Percentiles rank a stretch among this genome's conserved stretches.
phyloP scores from a whole-genome alignment of 2,888 invertebrate species.

The Busseola fusca region DNA sequence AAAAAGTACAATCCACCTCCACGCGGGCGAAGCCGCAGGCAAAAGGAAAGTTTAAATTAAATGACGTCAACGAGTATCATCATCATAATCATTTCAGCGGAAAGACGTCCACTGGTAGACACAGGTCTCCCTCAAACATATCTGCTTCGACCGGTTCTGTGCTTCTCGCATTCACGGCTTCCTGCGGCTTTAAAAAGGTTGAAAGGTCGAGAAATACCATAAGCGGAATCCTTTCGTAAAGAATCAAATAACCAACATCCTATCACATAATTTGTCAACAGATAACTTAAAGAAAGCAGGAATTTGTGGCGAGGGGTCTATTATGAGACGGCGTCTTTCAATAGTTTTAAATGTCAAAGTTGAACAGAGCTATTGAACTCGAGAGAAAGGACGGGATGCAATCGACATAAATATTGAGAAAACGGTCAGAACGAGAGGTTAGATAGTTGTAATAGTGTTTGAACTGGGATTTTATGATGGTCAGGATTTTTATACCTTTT shows the following conservation, averaged over 20 bases:
- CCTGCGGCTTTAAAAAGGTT: too few species aligned
- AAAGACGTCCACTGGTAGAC: too few species aligned
- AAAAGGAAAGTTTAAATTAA: too few species aligned
- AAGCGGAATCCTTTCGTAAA: neutral
- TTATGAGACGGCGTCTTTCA: slow-evolving; percentile 8
- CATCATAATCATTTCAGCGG: too few species aligned
- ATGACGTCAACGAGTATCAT: too few species aligned
- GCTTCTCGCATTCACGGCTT: too few species aligned
- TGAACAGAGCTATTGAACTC: slow-evolving; percentile 35
- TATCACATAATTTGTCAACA: neutral
- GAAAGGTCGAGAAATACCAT: neutral
- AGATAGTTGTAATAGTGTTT: neutral
- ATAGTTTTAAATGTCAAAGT: slow-evolving; percentile 47
- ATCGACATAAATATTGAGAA: slow-evolving; percentile 20
- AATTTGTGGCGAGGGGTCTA: neutral
- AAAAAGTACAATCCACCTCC: too few species aligned
- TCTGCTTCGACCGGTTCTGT: too few species aligned
- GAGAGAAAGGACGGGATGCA: slow-evolving; percentile 31
- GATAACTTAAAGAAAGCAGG: slow-evolving; percentile 8
- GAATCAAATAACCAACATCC: neutral
- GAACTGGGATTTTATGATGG: neutral
- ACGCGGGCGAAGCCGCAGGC: too few species aligned
- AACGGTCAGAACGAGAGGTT: neutral
- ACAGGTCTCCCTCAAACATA: too few species aligned
- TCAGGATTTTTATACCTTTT: neutral